phyloP scores from a whole-genome alignment of 2,888 invertebrate species.

The Pseudococcus longispinus region DNA sequence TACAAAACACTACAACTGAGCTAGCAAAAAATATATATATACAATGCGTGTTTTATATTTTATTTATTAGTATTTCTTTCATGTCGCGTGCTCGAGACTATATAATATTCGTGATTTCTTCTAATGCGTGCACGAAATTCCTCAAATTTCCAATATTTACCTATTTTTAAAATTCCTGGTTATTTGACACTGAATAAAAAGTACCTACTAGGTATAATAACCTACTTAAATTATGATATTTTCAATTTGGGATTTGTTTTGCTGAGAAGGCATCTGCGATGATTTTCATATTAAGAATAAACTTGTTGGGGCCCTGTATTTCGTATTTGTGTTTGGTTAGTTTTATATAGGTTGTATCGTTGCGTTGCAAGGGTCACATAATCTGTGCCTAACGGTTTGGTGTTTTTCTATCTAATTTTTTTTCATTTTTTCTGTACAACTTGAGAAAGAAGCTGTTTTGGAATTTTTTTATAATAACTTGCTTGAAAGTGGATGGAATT shows the following conservation, averaged over 20 bases:
- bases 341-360: too few relatives aligned
- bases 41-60: conserved; percentile 31
- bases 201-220: neutral
- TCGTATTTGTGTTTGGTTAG: too few relatives aligned
- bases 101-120: conserved; percentile 34
- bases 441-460: too few relatives aligned
- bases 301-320: too few relatives aligned
- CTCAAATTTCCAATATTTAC: conserved; percentile 15
- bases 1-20: neutral
- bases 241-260: neutral
- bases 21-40: neutral
- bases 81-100: neutral
- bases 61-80: conserved; percentile 28
- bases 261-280: neutral
- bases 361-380: too few relatives aligned
- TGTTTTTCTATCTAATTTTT: too few relatives aligned
- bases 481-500: too few relatives aligned
- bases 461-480: too few relatives aligned
- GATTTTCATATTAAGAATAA: neutral
- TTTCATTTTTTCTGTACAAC: too few relatives aligned
- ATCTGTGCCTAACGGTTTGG: too few relatives aligned
- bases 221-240: neutral
- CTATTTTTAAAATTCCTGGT: conserved; percentile 3
- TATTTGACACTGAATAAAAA: conserved; percentile 27
- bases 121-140: conserved; percentile 9